Percentiles rank a stretch among this genome's conserved stretches.
Evolutionary conservation across 2,113 vertebrate genomes (phyloP).

Genomic region (Paracanthobrama guichenoti): DNA sequence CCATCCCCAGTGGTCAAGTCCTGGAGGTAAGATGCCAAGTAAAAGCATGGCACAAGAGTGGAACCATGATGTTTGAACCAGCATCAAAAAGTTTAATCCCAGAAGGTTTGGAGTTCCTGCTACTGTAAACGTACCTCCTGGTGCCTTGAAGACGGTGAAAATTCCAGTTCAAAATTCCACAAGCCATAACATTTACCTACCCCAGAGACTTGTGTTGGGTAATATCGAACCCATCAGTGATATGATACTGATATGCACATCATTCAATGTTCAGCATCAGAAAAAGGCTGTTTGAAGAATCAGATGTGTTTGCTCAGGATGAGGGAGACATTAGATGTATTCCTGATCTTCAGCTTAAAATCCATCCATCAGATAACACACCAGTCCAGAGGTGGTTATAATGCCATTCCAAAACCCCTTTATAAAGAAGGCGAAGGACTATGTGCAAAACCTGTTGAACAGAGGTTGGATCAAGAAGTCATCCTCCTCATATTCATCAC

Average conservation of each 20-base stretch:
- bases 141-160: slow-evolving; percentile 8
- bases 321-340: slow-evolving; percentile 48
- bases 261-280: too few relatives aligned
- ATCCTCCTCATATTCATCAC: slow-evolving; percentile 30
- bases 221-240: background rate
- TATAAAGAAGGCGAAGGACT: slow-evolving; percentile 45
- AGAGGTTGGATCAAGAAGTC: slow-evolving; percentile 45
- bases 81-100: too few relatives aligned
- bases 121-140: slow-evolving; percentile 14
- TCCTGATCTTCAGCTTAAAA: too few relatives aligned
- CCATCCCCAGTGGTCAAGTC: too few relatives aligned
- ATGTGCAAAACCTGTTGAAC: slow-evolving; percentile 34
- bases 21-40: too few relatives aligned
- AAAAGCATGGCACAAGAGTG: too few relatives aligned
- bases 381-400: slow-evolving; percentile 45
- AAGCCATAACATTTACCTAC: slow-evolving; percentile 42
- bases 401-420: slow-evolving; percentile 41
- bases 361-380: slow-evolving; percentile 3
- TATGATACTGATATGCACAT: too few relatives aligned
- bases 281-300: too few relatives aligned
- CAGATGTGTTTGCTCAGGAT: slow-evolving; percentile 33
- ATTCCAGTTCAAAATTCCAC: slow-evolving; percentile 29
- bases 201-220: slow-evolving; percentile 6
- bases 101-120: slow-evolving; percentile 31
- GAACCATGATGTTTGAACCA: too few relatives aligned